Evolutionary conservation across 2,113 vertebrate genomes (phyloP), one percentile per base, ranked within the genome.

Genomic region (Leuciscus idus): DNA sequence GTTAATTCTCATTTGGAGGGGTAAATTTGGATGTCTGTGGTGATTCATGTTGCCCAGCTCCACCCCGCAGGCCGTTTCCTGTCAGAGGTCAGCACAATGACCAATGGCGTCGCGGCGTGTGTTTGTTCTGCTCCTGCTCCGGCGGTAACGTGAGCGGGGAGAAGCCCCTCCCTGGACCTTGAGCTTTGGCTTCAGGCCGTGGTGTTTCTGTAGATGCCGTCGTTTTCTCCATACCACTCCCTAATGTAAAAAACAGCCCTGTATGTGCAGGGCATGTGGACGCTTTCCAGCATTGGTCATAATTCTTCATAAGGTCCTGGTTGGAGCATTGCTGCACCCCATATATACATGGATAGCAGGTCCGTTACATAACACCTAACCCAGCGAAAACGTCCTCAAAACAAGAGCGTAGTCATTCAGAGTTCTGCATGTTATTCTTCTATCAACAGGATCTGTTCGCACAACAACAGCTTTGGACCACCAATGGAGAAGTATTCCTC

Each of bases 51-150:
- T 84, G 81, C 91, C 91, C 72, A 21, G 62, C 90, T 91, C 89
- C 93, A 93, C 93, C 93, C 94, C 93, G 88, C 88, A 82, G 89
- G 89, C 87, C 66, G 90, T 92, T 95, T 94, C 93, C 94, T 94
- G 92, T 94, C 81, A 78, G 93, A 93, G 87, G 90, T 93, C 91
- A 91, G 89, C 88, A 89, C 91, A 90, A 89, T 94, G 92, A 90
- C 93, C 94, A 94, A 92, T 92, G 55, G 89, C 77, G 83, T 90
- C 46, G 55, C 86, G 21, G 83, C 81, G 85, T 88, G 89, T 91
- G 92, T 92, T 94, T 93, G 89, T 89, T 91, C 90, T 90, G 88
- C 91, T 93, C 90, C 91, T 90, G 88, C 91, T 93, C 90, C 87
- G 90, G 85, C 85, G 81, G 93, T 92, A 93, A 94, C 81, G 91